Percentiles rank a stretch among this genome's conserved stretches.
These are phyloP conservation scores for Cantharis rufa DNA, from an alignment of 2,888 invertebrate species.

Conservation along the genomic window DNA sequence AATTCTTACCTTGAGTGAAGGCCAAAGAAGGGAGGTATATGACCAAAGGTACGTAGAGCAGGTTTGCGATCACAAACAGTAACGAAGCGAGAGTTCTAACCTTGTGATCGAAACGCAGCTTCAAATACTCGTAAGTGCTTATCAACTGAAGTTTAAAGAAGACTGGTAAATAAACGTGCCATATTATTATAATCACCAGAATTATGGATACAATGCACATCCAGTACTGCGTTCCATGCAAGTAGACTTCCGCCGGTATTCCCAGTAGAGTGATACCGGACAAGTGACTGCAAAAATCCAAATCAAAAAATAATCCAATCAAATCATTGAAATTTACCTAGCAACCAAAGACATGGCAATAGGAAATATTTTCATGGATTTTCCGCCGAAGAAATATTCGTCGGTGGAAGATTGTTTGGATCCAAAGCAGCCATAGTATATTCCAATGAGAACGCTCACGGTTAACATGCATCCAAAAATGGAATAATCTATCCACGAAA, in stretches of 20 bases:
- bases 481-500: slow-evolving; percentile 28
- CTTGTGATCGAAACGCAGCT: slow-evolving; percentile 63
- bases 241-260: slow-evolving; percentile 72
- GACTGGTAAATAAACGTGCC: slow-evolving; percentile 60
- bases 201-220: slow-evolving; percentile 53
- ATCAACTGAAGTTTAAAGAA: slow-evolving; percentile 69
- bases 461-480: slow-evolving; percentile 52
- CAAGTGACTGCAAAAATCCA: too few species aligned
- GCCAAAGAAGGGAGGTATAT: slow-evolving; percentile 71
- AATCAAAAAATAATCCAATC: slow-evolving; percentile 11
- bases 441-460: slow-evolving; percentile 40
- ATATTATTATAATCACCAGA: slow-evolving; percentile 42
- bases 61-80: slow-evolving; percentile 60
- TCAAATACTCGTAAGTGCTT: slow-evolving; percentile 68
- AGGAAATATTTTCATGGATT: slow-evolving; percentile 71
- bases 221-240: slow-evolving; percentile 67
- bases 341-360: slow-evolving; percentile 72
- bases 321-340: slow-evolving; percentile 55
- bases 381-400: slow-evolving; percentile 72
- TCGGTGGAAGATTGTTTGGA: slow-evolving; percentile 64
- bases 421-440: slow-evolving; percentile 59
- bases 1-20: slow-evolving; percentile 62
- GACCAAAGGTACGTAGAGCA: slow-evolving; percentile 64
- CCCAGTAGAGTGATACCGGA: slow-evolving; percentile 74
- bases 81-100: slow-evolving; percentile 63